Evolutionary conservation across 92 coral and sea anemone species (phyloP), one percentile per base, ranked within the genome.

Genomic region (Palythoa heliodiscus): DNA sequence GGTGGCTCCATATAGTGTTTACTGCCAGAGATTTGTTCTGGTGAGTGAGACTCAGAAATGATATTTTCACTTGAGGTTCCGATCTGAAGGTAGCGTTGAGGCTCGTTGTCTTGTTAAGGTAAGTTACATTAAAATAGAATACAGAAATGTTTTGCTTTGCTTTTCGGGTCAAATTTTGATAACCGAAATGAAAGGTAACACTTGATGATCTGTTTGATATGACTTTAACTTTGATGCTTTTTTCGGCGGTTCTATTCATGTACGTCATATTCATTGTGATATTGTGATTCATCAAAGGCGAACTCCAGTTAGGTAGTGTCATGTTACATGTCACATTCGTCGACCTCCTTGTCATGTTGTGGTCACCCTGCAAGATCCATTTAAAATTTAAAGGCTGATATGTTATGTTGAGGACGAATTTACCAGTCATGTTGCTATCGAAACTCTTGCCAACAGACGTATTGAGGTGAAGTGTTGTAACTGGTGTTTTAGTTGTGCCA

Each of bases 301-400:
- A 89, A 23, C 73, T 87, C 89, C 90, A 83, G 50, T 53, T 66
- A 8, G 69, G 86, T 71, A 86, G 87, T 43, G 84, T 87, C 74
- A 84, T 82, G 39, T 89, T 83, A 77, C 87, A 89, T 22, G 89
- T 70, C 39, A 92, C 72, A 73, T 92, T 89, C 14, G 95, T 83
- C 13, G 86, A 86, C 14, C 48, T 67, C 35, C 67, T 60, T 8
- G 91, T 67, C 87, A 85, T 83, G 82, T 87, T 92, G 38, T 89
- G 95, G 72, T 10, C 70, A 23, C 85, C 95, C 19, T 52, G 81
- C 40, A 92, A 80, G 20, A 77, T 47, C 87, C 92, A 84, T 0
- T 89, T 89, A 64, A 92, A 77, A 50, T 92, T 87, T 13, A 82
- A 24, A n/a, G 95, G 95, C 19, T 73, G 86, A 39, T 92, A 87